Base-by-base conservation (phyloP, 2,888 invertebrate species). In the Trisateles emortualis region DNA sequence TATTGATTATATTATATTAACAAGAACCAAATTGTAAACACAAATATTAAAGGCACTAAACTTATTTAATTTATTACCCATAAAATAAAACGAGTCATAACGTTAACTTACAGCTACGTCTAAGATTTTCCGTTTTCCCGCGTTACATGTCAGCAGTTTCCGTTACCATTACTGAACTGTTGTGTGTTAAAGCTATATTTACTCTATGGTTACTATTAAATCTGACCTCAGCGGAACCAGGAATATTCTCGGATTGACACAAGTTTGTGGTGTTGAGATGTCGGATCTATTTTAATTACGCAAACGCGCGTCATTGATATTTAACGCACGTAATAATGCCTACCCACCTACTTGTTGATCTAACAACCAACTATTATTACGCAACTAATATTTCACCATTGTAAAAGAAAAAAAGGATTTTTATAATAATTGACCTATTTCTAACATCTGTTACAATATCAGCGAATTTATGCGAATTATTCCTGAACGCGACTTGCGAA, bases 241-340 rank as follows among this genome's bases (percentile, higher is more conserved):
- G 73, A 79, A 79, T 76, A 79, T 70, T 74, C 67, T 74, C 59
- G 72, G 71, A 78, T 81, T 81, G 78, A 83, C 80, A 79, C 73
- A 61, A 68, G 65, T 68, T 78, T 71, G 68, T 59, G 59, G 66
- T 71, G 72, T 65, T 59, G 66, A 63, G 66, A 75, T 66, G 71
- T 75, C 65, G 68, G 74, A 72, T 81, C 83, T 84, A 83, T 85
- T 86, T 85, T 80, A 74, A 83, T 72, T 72, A 63, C 70, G 60
- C 71, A 63, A 66, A 73, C 64, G 74, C 81, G 80, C 83, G 78
- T 68, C 67, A 64, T 71, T 79, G 70, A 26, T 8, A 8, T 26
- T 67, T 76, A 64, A 55, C 51, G 71, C 64, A 57, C 54, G 64
- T 78, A 81, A 80, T 76, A 78, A 58, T 72, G n/a, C n/a, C n/a